phyloP scores from a whole-genome alignment of 2,888 invertebrate genomes.

The Nasonia oneida region DNA sequence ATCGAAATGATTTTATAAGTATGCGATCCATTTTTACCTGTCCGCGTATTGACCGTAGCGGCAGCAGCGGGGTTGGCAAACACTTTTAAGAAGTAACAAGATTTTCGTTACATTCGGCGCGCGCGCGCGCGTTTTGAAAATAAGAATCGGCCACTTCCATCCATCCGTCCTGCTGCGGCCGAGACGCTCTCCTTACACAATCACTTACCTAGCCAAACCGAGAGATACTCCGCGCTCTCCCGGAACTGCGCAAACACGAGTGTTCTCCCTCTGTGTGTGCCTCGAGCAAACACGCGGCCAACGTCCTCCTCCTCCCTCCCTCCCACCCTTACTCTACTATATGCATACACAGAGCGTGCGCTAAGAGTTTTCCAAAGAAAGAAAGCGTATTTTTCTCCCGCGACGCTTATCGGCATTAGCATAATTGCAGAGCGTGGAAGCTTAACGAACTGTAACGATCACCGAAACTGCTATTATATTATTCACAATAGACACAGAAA shows the following conservation, averaged over 20 bases:
- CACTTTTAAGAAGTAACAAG: slow-evolving; percentile 1
- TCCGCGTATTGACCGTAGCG: too few species aligned
- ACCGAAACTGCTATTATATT: slow-evolving; percentile 12
- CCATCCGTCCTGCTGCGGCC: neutral
- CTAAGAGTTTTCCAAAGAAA: neutral
- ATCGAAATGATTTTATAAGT: neutral
- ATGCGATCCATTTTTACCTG: too few species aligned
- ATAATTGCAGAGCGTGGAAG: neutral
- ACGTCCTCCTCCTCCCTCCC: neutral
- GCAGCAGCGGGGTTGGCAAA: neutral
- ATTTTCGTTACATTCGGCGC: neutral
- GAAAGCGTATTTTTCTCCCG: neutral
- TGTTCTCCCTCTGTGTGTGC: neutral
- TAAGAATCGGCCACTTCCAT: slow-evolving; percentile 18
- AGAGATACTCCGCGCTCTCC: slow-evolving; percentile 12
- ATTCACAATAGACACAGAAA: neutral
- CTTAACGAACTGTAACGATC: slow-evolving; percentile 20
- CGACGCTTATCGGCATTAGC: neutral
- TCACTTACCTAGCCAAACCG: slow-evolving; percentile 27
- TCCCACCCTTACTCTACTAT: neutral
- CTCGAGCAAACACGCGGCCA: slow-evolving; percentile 17
- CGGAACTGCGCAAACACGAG: slow-evolving; percentile 29
- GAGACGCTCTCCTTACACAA: slow-evolving; percentile 6
- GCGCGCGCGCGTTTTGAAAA: neutral
- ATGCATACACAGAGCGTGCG: neutral